Evolutionary conservation across 2,113 vertebrate genomes (phyloP), one percentile per base, ranked within the genome.

Genomic region (Phoxinus phoxinus): DNA sequence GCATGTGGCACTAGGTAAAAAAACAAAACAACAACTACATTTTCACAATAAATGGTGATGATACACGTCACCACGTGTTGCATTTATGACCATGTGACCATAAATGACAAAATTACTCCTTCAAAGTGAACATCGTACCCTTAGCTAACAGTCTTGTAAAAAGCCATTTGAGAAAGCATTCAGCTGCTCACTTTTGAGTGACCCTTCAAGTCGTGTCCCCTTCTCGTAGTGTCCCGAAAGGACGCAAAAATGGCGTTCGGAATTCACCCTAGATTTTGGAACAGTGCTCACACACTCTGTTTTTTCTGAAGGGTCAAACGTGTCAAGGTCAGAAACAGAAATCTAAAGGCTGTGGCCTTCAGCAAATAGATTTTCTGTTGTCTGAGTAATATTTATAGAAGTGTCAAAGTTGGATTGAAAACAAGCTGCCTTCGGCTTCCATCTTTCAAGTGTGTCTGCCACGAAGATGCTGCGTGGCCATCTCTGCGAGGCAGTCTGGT

Each of bases 341-440:
- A 79, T 81, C 71, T 84, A 78, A 84, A 89, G 79, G 81, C 85
- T 13, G 11, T 21, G 85, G 83, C 85, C 74, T 74, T 61, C 13
- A 13, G 77, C 12, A 74, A 84, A 90, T 73, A 3, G 86, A 91
- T 90, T 91, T 89, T 85, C 89, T 69, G 75, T 87, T 83, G 91
- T 88, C 84, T 87, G 85, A 74, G 85, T 51, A 65, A 89, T 91
- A 90, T 93, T 91, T 90, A 90, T 88, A 90, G 84, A 89, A 85
- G 51, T 71, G 83, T 88, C 88, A 85, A 86, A 85, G 76, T 63
- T 35, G 61, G 83, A 87, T 83, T 88, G 69, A 44, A 88, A 85
- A 89, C 85, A 88, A 86, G 88, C 84, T 88, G 87, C 80, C 63
- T 78, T 11, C 76, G 76, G 85, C 79, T 53, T 83, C 75, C 37